phyloP scores from a whole-genome alignment of 2,888 invertebrate genomes.

The Cryptophagus acutangulus region DNA sequence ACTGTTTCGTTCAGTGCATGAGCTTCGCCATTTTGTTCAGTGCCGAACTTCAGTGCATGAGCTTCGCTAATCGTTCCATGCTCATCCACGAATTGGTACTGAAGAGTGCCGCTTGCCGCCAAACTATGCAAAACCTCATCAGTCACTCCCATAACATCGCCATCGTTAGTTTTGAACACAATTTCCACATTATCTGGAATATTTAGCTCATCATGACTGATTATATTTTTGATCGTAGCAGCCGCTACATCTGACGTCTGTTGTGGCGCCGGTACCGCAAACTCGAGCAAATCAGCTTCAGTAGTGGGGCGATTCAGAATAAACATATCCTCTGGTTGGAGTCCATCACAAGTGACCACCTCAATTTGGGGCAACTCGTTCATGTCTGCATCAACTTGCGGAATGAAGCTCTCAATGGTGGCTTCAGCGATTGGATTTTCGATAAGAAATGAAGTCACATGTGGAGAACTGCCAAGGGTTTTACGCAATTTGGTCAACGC shows the following conservation, averaged over 20 bases:
- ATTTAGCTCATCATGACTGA: constrained; percentile 44
- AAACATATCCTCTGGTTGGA: too few relatives aligned
- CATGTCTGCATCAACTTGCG: constrained; percentile 1
- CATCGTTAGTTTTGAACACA: constrained; percentile 61
- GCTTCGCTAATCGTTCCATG: constrained; percentile 42
- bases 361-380: background rate
- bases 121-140: constrained; percentile 55
- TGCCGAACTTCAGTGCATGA: constrained; percentile 34
- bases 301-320: too few relatives aligned
- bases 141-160: constrained; percentile 59
- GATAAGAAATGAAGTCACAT: constrained; percentile 42
- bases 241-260: constrained; percentile 29
- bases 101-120: constrained; percentile 36
- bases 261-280: too few relatives aligned
- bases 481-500: constrained; percentile 48
- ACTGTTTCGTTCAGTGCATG: too few relatives aligned
- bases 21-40: too few relatives aligned
- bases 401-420: constrained; percentile 44
- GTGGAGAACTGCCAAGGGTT: constrained; percentile 43
- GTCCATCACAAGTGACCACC: too few relatives aligned
- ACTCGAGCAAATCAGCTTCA: too few relatives aligned
- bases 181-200: constrained; percentile 51
- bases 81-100: constrained; percentile 44
- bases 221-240: constrained; percentile 40
- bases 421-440: constrained; percentile 45